These are phyloP conservation scores for Rhinatrema bivittatum DNA, from an alignment of 2,797 vertebrate species.

Conservation along the genomic window DNA sequence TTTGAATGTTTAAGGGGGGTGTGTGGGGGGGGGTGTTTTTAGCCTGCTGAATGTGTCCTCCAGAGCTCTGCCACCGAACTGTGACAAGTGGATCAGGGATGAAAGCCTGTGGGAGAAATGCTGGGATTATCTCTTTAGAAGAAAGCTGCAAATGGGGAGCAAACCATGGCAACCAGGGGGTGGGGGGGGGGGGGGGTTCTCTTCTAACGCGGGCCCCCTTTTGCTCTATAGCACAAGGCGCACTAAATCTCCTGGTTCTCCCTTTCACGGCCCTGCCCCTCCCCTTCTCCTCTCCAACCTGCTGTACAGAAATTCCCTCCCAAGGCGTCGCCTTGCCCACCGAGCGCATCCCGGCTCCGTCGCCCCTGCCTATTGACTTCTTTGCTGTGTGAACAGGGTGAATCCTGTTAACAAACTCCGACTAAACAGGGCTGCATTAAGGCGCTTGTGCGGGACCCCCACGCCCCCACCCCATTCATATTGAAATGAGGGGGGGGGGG, in stretches of 20 bases:
- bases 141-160: too few relatives aligned
- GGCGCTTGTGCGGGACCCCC: conserved; percentile 4
- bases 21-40: too few relatives aligned
- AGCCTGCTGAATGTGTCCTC: too few relatives aligned
- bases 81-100: too few relatives aligned
- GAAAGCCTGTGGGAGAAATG: too few relatives aligned
- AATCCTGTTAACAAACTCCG: conserved; percentile 50
- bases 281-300: neutral
- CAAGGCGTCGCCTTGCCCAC: neutral
- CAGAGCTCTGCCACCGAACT: too few relatives aligned
- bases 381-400: neutral
- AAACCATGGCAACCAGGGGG: conserved; percentile 52
- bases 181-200: conserved; percentile 10
- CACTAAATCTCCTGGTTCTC: neutral
- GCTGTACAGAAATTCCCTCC: neutral
- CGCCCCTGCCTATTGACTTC: neutral
- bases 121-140: too few relatives aligned
- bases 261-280: neutral
- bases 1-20: too few relatives aligned
- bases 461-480: conserved; percentile 61
- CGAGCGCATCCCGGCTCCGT: neutral
- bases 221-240: fast-evolving
- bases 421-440: conserved; percentile 35
- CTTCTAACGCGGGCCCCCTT: conserved; percentile 2
- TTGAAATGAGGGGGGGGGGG: conserved; percentile 66